Conservation (phyloP, 2,797 vertebrate species). For the Pangasius mekongensis region DNA sequence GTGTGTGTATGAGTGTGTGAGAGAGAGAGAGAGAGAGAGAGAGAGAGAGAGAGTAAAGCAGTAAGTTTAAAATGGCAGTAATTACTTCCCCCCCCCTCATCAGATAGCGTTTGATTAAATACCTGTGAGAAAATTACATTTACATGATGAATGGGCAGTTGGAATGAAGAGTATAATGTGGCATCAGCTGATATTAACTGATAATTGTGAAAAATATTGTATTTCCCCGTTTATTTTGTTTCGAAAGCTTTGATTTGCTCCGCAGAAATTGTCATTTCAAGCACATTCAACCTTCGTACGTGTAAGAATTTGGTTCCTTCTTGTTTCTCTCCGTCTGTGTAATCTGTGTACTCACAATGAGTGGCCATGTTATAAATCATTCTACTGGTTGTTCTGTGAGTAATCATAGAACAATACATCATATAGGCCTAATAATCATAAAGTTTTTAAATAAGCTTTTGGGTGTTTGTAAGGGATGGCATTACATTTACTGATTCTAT, state of each 20-base stretch:
- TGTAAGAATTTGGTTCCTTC: conserved; percentile 44
- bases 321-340: conserved; percentile 49
- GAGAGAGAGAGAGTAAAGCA: conserved; percentile 66
- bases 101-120: conserved; percentile 95
- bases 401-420: not conserved
- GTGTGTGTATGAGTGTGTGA: no score
- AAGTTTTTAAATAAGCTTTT: not conserved
- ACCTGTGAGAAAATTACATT: conserved; percentile 92
- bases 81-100: conserved; percentile 86
- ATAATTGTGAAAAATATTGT: conserved; percentile 83
- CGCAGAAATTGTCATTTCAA: conserved; percentile 70
- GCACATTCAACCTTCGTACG: conserved; percentile 72
- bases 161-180: conserved; percentile 83
- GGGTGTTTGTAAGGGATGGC: not conserved
- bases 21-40: conserved; percentile 10
- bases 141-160: conserved; percentile 87
- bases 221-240: conserved; percentile 84
- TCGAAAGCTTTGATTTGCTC: conserved; percentile 73
- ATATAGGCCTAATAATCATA: not conserved
- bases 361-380: conserved; percentile 67
- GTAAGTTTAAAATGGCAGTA: conserved; percentile 81
- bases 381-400: conserved; percentile 26
- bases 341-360: conserved; percentile 44
- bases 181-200: conserved; percentile 84
- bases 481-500: conserved; percentile 11